A percentile compares a stretch with the other conserved stretches of the same genome.
Evolutionary conservation across 2,797 vertebrate genomes (phyloP).

Genomic region (Xenopus petersii): DNA sequence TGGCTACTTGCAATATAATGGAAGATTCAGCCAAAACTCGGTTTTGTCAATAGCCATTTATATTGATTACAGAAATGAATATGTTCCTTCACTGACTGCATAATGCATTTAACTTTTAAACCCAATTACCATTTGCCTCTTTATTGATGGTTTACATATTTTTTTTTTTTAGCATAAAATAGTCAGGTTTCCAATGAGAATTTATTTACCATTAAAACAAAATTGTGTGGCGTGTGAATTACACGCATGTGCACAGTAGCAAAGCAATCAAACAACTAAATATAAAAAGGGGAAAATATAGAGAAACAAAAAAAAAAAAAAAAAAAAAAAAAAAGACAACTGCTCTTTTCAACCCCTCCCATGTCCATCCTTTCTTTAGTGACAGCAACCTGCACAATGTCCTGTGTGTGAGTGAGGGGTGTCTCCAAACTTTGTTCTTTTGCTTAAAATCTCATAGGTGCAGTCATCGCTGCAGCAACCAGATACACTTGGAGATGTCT

Average conservation of each 20-base stretch:
- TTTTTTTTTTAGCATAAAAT: no score
- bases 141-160: no score
- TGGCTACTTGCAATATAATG: no score
- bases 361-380: slow-evolving; percentile 62
- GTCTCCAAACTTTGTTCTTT: slow-evolving; percentile 87
- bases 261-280: slow-evolving; percentile 24
- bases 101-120: no score
- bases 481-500: slow-evolving; percentile 86
- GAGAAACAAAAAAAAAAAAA: slow-evolving; percentile 8
- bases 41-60: no score
- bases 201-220: slow-evolving; percentile 43
- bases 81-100: no score
- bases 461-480: slow-evolving; percentile 91
- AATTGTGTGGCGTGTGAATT: slow-evolving; percentile 2
- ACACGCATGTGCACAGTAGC: slow-evolving; percentile 27
- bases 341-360: slow-evolving; percentile 9
- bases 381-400: slow-evolving; percentile 89
- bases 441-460: slow-evolving; percentile 91
- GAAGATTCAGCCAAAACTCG: no score
- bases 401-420: slow-evolving; percentile 77
- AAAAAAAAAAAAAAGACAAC: slow-evolving; percentile 26
- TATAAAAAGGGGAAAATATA: slow-evolving; percentile 4
- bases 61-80: no score
- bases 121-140: no score
- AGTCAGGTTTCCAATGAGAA: slow-evolving; percentile 19